These are phyloP conservation scores for Perithous albicinctus DNA, from an alignment of 2,888 invertebrate species.

Conservation along the genomic window DNA sequence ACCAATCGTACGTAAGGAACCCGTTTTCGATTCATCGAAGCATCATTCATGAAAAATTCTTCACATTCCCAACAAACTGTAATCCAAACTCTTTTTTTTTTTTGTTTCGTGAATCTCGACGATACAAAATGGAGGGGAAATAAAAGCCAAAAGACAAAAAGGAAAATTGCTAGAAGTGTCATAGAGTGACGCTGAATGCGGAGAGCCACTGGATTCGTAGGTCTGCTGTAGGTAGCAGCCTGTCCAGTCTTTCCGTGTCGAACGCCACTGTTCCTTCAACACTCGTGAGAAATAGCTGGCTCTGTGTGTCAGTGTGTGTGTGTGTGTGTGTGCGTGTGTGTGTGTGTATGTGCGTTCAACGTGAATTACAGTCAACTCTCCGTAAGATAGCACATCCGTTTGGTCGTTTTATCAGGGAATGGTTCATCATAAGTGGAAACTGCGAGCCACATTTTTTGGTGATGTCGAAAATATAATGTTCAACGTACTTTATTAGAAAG, in stretches of 20 bases:
- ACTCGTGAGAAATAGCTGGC: not conserved
- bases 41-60: slow-evolving; percentile 1
- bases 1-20: slow-evolving; percentile 11
- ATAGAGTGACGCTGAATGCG: not conserved
- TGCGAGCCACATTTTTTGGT: too few relatives aligned
- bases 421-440: too few relatives aligned
- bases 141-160: too few relatives aligned
- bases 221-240: not conserved
- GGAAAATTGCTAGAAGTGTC: not conserved
- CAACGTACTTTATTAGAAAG: too few relatives aligned
- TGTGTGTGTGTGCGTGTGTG: not conserved
- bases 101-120: not conserved
- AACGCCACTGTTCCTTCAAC: not conserved
- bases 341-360: not conserved
- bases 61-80: too few relatives aligned
- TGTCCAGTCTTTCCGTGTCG: slow-evolving; percentile 22
- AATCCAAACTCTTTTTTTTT: too few relatives aligned
- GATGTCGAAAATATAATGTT: too few relatives aligned
- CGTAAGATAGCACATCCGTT: too few relatives aligned
- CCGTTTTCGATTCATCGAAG: slow-evolving; percentile 12
- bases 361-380: too few relatives aligned
- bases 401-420: too few relatives aligned
- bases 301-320: slow-evolving; percentile 3
- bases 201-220: slow-evolving; percentile 33
- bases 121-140: not conserved